phyloP scores from a whole-genome alignment of 2,888 invertebrate species.

The Ecliptopera silaceata region DNA sequence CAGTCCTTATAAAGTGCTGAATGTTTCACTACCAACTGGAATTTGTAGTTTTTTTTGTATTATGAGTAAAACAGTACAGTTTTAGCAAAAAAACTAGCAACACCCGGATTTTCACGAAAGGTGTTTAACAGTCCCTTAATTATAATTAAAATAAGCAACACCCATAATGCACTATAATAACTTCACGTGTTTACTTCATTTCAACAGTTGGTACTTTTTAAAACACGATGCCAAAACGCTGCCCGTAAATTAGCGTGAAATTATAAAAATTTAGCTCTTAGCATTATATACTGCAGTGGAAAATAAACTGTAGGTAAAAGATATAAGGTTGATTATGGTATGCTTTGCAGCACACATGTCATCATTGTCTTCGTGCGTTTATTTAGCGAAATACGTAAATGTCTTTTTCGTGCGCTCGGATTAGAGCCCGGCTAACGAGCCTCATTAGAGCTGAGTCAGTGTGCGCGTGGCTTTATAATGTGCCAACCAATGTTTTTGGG shows the following conservation, averaged over 20 bases:
- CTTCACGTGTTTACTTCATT: slow-evolving; percentile 28
- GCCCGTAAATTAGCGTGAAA: slow-evolving; percentile 25
- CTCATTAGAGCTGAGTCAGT: slow-evolving; percentile 49
- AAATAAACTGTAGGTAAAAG: slow-evolving; percentile 15
- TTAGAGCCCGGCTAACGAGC: slow-evolving; percentile 51
- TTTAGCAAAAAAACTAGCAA: background rate
- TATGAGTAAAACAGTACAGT: too few species aligned
- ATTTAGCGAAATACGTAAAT: slow-evolving; percentile 39
- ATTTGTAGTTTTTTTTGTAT: too few species aligned
- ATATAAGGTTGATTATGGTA: slow-evolving; percentile 24
- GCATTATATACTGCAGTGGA: slow-evolving; percentile 8
- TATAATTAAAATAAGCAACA: slow-evolving; percentile 24
- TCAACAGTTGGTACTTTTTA: slow-evolving; percentile 26
- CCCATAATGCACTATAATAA: slow-evolving; percentile 32
- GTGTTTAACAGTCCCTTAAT: background rate
- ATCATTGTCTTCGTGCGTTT: slow-evolving; percentile 35
- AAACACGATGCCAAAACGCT: slow-evolving; percentile 27
- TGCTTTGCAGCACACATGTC: slow-evolving; percentile 23
- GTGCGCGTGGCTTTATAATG: slow-evolving; percentile 37
- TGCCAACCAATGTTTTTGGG: slow-evolving; percentile 24
- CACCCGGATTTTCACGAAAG: background rate
- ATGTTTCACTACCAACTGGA: too few species aligned
- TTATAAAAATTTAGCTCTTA: slow-evolving; percentile 22
- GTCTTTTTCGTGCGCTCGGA: slow-evolving; percentile 41
- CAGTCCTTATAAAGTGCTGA: too few species aligned